Conservation (phyloP, 2,113 vertebrate species). For the Parus major region DNA sequence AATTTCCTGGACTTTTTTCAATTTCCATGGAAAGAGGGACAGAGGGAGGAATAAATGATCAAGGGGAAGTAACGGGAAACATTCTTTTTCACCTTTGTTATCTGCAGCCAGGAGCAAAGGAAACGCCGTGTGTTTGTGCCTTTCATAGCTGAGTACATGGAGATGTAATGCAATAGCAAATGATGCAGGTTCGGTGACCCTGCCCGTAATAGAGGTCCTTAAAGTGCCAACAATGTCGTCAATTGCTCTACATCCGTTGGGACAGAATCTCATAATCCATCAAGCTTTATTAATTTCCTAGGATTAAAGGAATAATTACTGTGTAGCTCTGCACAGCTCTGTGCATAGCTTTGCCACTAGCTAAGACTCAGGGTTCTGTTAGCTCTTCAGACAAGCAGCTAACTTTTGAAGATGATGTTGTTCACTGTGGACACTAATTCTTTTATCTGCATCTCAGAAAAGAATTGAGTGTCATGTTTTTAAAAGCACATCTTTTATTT, state of each 20-base stretch:
- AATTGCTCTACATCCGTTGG: not conserved
- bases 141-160: not conserved
- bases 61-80: not conserved
- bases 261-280: constrained; percentile 39
- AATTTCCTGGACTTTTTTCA: not conserved
- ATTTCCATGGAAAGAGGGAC: not conserved
- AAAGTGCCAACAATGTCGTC: constrained; percentile 9
- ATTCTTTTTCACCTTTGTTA: not conserved
- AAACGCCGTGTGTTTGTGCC: not conserved
- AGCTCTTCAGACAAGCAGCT: not conserved
- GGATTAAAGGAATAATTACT: constrained; percentile 18
- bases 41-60: not conserved
- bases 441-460: not conserved
- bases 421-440: not conserved
- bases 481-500: not conserved
- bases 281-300: constrained; percentile 50
- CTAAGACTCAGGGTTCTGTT: not conserved
- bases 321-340: not conserved
- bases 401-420: not conserved
- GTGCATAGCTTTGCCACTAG: not conserved
- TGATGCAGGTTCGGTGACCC: not conserved
- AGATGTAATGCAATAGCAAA: not conserved
- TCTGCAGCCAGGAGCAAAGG: not conserved
- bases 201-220: constrained; percentile 19
- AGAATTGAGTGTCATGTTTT: not conserved